Evolutionary conservation across 2,888 invertebrate genomes (phyloP).

Genomic region (Hemistola chrysoprasaria): DNA sequence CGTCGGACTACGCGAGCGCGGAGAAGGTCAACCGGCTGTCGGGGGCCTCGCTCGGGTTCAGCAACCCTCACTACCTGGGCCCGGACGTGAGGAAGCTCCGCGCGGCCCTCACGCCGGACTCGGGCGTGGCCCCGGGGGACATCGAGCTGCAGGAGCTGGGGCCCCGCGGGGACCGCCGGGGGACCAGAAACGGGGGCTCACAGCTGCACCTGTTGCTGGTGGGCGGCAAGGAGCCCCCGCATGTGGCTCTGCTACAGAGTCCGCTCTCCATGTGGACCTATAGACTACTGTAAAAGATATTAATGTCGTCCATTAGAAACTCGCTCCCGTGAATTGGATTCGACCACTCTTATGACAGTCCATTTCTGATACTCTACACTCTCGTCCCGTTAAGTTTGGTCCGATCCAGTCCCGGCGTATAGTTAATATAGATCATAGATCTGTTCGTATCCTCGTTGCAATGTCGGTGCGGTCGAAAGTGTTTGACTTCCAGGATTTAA

Average conservation of each 20-base stretch:
- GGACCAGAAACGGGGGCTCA: conserved; percentile 43
- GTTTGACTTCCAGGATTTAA: no score
- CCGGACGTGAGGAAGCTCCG: conserved; percentile 87
- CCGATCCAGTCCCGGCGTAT: no score
- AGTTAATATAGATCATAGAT: no score
- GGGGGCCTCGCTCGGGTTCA: conserved; percentile 83
- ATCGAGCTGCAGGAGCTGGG: conserved; percentile 66
- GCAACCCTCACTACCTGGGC: conserved; percentile 89
- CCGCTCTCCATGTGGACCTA: conserved; percentile 92
- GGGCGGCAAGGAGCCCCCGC: conserved; percentile 91
- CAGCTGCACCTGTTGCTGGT: conserved; percentile 76
- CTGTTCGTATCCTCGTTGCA: no score
- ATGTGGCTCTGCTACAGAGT: conserved; percentile 88
- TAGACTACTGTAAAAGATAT: conserved; percentile 68
- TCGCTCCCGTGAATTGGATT: no score
- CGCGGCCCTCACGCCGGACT: conserved; percentile 85
- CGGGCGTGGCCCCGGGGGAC: conserved; percentile 79
- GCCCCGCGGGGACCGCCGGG: conserved; percentile 45
- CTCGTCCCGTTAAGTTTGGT: no score
- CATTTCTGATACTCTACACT: no score
- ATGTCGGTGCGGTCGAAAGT: no score
- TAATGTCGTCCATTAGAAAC: conserved; percentile 8
- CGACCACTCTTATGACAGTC: no score
- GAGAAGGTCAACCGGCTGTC: conserved; percentile 84
- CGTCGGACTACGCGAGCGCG: conserved; percentile 90